Conservation (phyloP, 2,888 invertebrate genomes). For the Tubiluchus corallicola region DNA sequence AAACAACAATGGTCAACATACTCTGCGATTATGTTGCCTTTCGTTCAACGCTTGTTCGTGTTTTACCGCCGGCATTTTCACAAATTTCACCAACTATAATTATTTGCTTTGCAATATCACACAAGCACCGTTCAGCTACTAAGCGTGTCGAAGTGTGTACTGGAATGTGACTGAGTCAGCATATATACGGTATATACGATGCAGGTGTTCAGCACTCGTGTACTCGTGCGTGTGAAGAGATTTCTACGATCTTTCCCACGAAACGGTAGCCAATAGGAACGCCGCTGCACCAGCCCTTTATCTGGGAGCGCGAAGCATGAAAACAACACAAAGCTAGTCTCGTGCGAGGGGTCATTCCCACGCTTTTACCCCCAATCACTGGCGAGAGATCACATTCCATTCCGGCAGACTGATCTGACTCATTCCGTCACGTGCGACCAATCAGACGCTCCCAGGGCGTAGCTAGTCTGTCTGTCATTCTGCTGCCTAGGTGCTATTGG, state of each 20-base stretch:
- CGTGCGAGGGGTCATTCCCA: not conserved
- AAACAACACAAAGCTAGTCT: not conserved
- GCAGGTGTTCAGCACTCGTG: not conserved
- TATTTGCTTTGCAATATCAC: not conserved
- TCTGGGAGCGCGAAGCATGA: not conserved
- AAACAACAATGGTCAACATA: too few species aligned
- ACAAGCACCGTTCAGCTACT: not conserved
- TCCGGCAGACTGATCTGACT: too few species aligned
- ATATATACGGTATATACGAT: not conserved
- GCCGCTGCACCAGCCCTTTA: not conserved
- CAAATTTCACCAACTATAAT: slow-evolving; percentile 3
- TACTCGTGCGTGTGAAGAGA: not conserved
- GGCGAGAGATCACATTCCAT: too few species aligned
- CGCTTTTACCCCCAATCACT: too few species aligned
- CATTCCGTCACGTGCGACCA: too few species aligned
- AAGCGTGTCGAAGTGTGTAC: not conserved
- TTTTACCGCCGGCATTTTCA: not conserved
- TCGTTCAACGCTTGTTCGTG: not conserved
- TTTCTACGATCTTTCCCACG: not conserved
- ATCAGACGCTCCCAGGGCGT: too few species aligned
- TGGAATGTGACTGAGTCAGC: not conserved
- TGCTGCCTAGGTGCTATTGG: too few species aligned
- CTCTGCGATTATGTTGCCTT: not conserved
- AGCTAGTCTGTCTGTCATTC: too few species aligned
- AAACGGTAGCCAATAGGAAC: not conserved